Evolutionary conservation across 2,888 invertebrate genomes (phyloP).

Genomic region (Ypsolopha scabrella): DNA sequence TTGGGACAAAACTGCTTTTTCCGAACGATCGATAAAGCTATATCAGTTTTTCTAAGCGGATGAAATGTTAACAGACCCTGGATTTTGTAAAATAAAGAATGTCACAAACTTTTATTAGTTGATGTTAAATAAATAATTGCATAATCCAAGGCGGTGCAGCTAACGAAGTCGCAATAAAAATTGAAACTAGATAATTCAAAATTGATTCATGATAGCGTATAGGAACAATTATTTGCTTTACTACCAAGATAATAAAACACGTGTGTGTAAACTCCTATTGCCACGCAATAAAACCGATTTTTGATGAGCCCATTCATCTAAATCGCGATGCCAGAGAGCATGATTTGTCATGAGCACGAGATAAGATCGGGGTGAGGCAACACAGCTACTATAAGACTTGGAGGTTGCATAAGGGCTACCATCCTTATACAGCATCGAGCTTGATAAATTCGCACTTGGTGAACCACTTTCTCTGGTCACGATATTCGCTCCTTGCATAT

Average conservation of each 20-base stretch:
- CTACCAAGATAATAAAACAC: conserved; percentile 7
- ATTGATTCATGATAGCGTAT: conserved; percentile 23
- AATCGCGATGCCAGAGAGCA: conserved; percentile 3
- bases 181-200: conserved; percentile 27
- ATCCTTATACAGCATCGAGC: conserved; percentile 14
- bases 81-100: too few species aligned
- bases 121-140: conserved; percentile 21
- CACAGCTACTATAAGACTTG: conserved; percentile 6
- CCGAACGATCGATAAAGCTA: background rate
- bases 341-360: conserved; percentile 21
- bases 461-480: conserved; percentile 49
- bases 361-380: conserved; percentile 18
- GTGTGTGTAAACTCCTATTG: too few species aligned
- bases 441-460: conserved; percentile 33
- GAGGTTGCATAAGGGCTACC: conserved; percentile 16
- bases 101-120: conserved; percentile 13
- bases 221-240: background rate
- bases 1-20: too few species aligned
- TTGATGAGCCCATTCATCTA: too few species aligned
- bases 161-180: conserved; percentile 34
- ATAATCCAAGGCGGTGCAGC: conserved; percentile 21
- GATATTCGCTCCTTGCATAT: conserved; percentile 4
- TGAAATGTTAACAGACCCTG: too few species aligned
- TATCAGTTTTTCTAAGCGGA: too few species aligned
- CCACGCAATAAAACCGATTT: too few species aligned